Conservation (phyloP, 2,113 vertebrate genomes). For the Sceloporus undulatus region DNA sequence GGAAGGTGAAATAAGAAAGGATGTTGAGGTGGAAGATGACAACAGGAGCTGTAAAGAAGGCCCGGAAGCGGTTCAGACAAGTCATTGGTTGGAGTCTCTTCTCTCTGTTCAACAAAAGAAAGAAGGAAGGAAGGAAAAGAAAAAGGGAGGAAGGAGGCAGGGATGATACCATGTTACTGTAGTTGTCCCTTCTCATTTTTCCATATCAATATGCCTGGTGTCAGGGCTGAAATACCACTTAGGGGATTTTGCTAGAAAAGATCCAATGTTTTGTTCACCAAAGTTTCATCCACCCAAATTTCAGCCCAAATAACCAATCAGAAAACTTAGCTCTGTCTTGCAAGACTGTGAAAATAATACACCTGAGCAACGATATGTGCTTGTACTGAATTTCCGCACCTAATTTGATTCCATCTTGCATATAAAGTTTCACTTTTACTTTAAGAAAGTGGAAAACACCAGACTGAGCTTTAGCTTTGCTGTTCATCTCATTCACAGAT, state of each 20-base stretch:
- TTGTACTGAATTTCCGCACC: no score
- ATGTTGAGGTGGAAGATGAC: conserved; percentile 94
- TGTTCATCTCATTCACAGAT: background rate
- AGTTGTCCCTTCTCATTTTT: background rate
- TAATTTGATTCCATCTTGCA: background rate
- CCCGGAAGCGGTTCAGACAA: conserved; percentile 70
- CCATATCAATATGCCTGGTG: background rate
- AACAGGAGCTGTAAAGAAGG: conserved; percentile 85
- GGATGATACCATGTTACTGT: background rate
- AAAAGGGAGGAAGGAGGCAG: background rate
- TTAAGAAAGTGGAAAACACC: background rate
- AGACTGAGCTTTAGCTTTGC: background rate
- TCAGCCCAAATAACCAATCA: background rate
- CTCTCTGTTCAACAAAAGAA: conserved; percentile 47
- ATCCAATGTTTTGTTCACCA: background rate
- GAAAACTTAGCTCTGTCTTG: background rate
- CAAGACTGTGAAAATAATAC: background rate
- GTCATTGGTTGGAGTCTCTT: conserved; percentile 63
- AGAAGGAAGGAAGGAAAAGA: background rate
- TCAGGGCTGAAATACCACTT: background rate
- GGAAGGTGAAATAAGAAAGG: conserved; percentile 92
- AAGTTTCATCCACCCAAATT: background rate
- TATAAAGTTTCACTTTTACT: background rate
- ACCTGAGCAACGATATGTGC: background rate
- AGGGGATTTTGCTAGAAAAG: background rate